Conservation (phyloP, 2,113 vertebrate genomes). For the Tichodroma muraria region DNA sequence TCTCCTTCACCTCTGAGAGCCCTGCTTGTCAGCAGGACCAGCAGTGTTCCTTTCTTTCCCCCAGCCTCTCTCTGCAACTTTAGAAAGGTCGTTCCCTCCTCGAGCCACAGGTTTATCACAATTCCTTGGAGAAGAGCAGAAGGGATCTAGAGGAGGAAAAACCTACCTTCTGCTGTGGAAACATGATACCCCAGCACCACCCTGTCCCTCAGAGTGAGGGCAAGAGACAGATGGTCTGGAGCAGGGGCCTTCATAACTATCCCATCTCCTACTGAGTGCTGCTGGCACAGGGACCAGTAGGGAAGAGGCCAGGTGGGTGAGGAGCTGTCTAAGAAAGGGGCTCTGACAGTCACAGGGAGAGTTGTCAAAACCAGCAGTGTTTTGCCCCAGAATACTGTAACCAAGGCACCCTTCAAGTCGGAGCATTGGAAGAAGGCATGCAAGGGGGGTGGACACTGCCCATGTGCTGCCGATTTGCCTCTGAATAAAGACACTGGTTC, state of each 20-base stretch:
- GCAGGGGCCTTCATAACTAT: neutral
- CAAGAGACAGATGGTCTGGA: neutral
- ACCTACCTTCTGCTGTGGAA: neutral
- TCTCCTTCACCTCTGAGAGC: neutral
- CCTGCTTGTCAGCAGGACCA: neutral
- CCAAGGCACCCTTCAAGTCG: neutral
- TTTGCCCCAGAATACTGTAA: neutral
- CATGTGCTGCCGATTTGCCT: neutral
- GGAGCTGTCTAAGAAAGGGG: neutral
- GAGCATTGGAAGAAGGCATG: neutral
- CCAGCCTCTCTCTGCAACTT: conserved; percentile 17
- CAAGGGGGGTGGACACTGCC: neutral
- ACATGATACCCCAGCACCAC: neutral
- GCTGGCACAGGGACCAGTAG: neutral
- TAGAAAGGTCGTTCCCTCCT: conserved; percentile 51
- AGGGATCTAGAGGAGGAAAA: neutral
- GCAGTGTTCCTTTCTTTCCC: neutral
- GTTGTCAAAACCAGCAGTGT: neutral
- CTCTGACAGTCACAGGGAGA: neutral
- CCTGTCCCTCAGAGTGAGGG: neutral
- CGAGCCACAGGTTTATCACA: neutral
- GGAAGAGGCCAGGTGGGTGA: neutral
- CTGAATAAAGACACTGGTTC: neutral
- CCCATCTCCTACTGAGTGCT: neutral
- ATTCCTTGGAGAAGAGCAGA: neutral